Conservation (phyloP, 1,140 invertebrate species). For the Drosophila persimilis region DNA sequence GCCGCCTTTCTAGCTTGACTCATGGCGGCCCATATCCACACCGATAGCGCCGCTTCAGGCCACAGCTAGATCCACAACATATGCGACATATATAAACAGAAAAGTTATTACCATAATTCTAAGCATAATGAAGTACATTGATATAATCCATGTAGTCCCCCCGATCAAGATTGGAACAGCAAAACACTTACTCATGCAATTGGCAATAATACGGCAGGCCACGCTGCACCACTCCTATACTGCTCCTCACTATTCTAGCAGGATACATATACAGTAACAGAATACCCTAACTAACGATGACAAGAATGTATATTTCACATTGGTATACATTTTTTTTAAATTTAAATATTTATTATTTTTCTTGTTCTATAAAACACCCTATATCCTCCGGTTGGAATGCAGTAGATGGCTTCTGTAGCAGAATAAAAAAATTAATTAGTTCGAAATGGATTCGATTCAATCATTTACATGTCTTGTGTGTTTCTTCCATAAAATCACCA, state of each 20-base stretch:
- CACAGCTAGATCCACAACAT: constrained; percentile 6
- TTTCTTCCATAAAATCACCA: no score
- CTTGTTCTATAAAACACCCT: constrained; percentile 12
- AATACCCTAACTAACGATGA: constrained; percentile 37
- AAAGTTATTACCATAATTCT: constrained; percentile 74
- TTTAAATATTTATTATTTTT: constrained; percentile 63
- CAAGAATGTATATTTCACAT: constrained; percentile 56
- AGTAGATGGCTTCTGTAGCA: constrained; percentile 41
- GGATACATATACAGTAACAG: constrained; percentile 4
- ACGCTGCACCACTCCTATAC: constrained; percentile 29
- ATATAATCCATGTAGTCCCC: constrained; percentile 66
- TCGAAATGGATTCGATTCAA: constrained; percentile 18
- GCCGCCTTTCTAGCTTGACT: background rate
- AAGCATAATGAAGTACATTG: constrained; percentile 66
- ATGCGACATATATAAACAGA: constrained; percentile 60
- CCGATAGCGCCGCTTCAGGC: background rate
- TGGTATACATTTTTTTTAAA: constrained; percentile 13
- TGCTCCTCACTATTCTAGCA: constrained; percentile 39
- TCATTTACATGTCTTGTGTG: background rate
- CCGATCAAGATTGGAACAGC: constrained; percentile 30
- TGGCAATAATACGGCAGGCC: constrained; percentile 61
- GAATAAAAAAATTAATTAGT: constrained; percentile 60
- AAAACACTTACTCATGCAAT: constrained; percentile 40
- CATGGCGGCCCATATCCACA: background rate
- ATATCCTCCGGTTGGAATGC: constrained; percentile 3